These are phyloP conservation scores for Gobionotothen gibberifrons DNA, from an alignment of 2,797 vertebrate species.

Conservation along the genomic window DNA sequence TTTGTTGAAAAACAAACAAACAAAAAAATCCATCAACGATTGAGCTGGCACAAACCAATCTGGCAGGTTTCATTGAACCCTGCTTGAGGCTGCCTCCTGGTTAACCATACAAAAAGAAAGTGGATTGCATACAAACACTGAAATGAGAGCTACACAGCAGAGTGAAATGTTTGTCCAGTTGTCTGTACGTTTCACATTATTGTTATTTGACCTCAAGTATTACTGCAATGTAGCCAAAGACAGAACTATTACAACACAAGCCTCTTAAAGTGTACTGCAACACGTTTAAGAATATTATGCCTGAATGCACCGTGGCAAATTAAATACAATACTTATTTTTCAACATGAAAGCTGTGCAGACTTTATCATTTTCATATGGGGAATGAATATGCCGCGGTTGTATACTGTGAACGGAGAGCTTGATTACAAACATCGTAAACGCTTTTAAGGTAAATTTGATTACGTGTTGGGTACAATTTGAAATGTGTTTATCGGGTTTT, in stretches of 20 bases:
- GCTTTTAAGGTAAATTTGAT: slow-evolving; percentile 8
- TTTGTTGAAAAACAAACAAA: slow-evolving; percentile 59
- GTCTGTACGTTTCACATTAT: slow-evolving; percentile 56
- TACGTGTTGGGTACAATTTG: slow-evolving; percentile 7
- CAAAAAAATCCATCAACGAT: slow-evolving; percentile 48
- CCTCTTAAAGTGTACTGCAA: slow-evolving; percentile 39
- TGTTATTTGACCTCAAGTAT: slow-evolving; percentile 51
- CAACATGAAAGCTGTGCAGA: background rate
- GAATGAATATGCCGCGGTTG: background rate
- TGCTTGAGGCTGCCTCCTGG: slow-evolving; percentile 35
- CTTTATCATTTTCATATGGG: background rate
- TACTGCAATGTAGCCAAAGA: slow-evolving; percentile 30
- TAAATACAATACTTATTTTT: slow-evolving; percentile 3
- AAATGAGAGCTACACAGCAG: slow-evolving; percentile 42
- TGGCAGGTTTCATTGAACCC: slow-evolving; percentile 41
- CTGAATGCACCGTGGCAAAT: background rate
- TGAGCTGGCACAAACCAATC: slow-evolving; percentile 33
- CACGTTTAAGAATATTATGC: slow-evolving; percentile 4
- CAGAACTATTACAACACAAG: slow-evolving; percentile 25
- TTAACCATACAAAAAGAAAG: slow-evolving; percentile 31
- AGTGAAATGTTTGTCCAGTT: slow-evolving; percentile 59
- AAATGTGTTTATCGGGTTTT: background rate
- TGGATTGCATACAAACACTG: slow-evolving; percentile 48
- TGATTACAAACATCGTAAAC: background rate
- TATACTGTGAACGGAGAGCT: background rate